phyloP scores from a whole-genome alignment of 2,888 invertebrate genomes.

The Lasiommata megera region DNA sequence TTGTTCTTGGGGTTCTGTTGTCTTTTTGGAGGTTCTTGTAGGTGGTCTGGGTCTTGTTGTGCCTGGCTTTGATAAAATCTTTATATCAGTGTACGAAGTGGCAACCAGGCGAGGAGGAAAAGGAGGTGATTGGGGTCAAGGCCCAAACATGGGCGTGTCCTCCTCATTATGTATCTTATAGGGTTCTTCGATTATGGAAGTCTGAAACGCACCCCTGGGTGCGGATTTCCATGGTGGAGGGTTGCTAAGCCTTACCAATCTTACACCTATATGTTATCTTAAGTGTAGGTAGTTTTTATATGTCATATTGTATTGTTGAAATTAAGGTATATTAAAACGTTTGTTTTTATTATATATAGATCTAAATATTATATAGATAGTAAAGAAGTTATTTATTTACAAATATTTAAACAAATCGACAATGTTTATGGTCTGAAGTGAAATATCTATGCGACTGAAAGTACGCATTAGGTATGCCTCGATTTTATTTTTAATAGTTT shows the following conservation, averaged over 20 bases:
- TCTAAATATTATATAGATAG: neutral
- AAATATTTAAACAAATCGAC: neutral
- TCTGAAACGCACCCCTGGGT: too few relatives aligned
- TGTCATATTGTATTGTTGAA: neutral
- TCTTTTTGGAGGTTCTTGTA: too few relatives aligned
- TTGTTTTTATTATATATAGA: neutral
- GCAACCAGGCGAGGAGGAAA: too few relatives aligned
- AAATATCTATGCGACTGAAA: neutral
- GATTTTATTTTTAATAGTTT: neutral
- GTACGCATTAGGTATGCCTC: neutral
- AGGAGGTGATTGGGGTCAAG: too few relatives aligned
- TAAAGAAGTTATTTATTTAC: neutral
- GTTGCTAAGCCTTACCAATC: neutral
- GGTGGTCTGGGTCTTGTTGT: too few relatives aligned
- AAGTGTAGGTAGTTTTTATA: neutral
- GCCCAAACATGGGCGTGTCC: too few relatives aligned
- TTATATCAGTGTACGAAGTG: too few relatives aligned
- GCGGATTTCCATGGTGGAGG: too few relatives aligned
- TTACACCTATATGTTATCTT: neutral
- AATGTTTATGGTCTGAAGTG: neutral
- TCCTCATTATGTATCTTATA: too few relatives aligned
- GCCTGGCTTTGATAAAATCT: too few relatives aligned
- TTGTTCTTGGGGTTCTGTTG: too few relatives aligned
- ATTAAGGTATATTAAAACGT: neutral
- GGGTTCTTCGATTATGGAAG: too few relatives aligned